Conservation (phyloP, 1,140 invertebrate species). For the Aphaenogaster rudis region DNA sequence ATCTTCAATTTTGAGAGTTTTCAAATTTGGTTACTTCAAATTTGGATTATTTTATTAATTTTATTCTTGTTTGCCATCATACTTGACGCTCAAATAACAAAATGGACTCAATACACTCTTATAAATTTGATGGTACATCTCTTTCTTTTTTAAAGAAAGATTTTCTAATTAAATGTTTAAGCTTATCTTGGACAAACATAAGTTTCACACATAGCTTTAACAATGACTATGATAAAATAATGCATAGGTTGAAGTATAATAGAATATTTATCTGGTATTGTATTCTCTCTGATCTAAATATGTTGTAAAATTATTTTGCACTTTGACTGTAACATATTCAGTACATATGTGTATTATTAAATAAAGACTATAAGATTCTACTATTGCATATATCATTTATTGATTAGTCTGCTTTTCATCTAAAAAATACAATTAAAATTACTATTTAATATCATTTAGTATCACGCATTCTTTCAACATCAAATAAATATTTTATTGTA, state of each 20-base stretch:
- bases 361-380: conserved; percentile 2
- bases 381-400: background rate
- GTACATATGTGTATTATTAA: conserved; percentile 17
- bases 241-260: background rate
- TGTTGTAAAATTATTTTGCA: conserved; percentile 53
- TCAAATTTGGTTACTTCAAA: background rate
- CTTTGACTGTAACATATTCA: conserved; percentile 62
- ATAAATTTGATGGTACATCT: background rate
- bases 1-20: background rate
- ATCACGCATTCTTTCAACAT: background rate
- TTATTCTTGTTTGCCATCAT: background rate
- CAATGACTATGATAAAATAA: background rate
- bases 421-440: conserved; percentile 15
- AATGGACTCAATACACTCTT: conserved; percentile 14
- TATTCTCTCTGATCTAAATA: conserved; percentile 1
- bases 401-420: conserved; percentile 19
- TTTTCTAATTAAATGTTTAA: background rate
- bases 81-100: conserved; percentile 32
- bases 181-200: background rate
- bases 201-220: conserved; percentile 17
- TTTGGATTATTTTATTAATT: too few species aligned
- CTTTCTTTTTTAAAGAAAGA: background rate
- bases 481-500: background rate
- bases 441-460: background rate
- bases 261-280: conserved; percentile 8